Conservation (phyloP, 2,797 vertebrate genomes). For the Pseudochirops cupreus region DNA sequence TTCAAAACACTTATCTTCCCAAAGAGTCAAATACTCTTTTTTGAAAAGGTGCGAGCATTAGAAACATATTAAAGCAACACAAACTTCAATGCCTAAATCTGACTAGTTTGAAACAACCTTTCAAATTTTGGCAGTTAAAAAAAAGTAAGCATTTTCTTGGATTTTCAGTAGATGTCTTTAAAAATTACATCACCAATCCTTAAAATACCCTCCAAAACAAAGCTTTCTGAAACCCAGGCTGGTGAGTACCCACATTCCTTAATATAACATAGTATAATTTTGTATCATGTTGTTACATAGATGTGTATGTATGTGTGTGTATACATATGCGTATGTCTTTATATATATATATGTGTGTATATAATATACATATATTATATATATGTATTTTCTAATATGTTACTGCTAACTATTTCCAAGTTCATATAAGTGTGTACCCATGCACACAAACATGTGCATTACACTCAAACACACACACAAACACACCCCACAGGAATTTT, state of each 20-base stretch:
- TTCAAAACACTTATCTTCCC: neutral
- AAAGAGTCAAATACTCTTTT: neutral
- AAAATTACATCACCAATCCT: neutral
- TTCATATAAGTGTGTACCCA: neutral
- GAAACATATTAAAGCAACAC: neutral
- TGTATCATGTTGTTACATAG: neutral
- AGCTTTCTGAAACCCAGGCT: neutral
- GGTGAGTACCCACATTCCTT: neutral
- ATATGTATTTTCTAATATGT: too few species aligned
- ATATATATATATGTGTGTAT: too few species aligned
- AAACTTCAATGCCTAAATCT: neutral
- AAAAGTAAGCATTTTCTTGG: neutral
- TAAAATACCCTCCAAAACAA: neutral
- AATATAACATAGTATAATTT: neutral
- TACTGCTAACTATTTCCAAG: too few species aligned
- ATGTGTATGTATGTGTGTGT: neutral
- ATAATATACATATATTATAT: too few species aligned
- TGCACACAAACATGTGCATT: too few species aligned
- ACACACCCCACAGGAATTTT: neutral
- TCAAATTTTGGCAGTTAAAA: neutral
- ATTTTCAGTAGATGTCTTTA: neutral
- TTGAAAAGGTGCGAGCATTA: neutral
- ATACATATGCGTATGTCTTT: neutral
- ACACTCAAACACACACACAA: too few species aligned
- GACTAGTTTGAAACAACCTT: neutral